A percentile compares a stretch with the other conserved stretches of the same genome.
These are phyloP conservation scores for Andrena hattorfiana DNA, from an alignment of 2,888 invertebrate species.

Conservation along the genomic window DNA sequence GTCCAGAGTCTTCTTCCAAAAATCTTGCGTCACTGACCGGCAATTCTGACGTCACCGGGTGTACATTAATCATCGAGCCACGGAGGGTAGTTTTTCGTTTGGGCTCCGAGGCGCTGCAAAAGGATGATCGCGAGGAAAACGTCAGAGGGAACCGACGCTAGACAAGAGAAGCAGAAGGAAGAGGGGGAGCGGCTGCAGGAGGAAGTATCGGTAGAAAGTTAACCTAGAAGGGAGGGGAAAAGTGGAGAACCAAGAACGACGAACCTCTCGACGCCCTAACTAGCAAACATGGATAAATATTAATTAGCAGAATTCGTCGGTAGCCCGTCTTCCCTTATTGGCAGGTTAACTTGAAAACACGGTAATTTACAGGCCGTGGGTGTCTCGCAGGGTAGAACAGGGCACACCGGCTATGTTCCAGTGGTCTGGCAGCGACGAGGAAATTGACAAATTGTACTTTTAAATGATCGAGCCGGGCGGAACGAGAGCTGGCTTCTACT, in stretches of 20 bases:
- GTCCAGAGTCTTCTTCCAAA: slow-evolving; percentile 43
- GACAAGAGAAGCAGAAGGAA: neutral
- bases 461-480: slow-evolving; percentile 67
- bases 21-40: slow-evolving; percentile 67
- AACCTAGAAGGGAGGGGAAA: neutral
- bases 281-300: slow-evolving; percentile 60
- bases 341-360: slow-evolving; percentile 69
- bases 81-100: slow-evolving; percentile 40
- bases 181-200: neutral
- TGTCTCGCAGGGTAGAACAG: neutral
- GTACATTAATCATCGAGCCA: slow-evolving; percentile 68
- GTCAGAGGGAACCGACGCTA: neutral
- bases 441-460: slow-evolving; percentile 77
- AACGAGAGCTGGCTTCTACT: slow-evolving; percentile 42
- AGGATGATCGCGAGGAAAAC: slow-evolving; percentile 8
- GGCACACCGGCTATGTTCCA: slow-evolving; percentile 55
- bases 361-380: slow-evolving; percentile 58
- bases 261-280: slow-evolving; percentile 31
- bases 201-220: slow-evolving; percentile 16
- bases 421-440: slow-evolving; percentile 53
- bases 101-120: slow-evolving; percentile 21
- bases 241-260: neutral
- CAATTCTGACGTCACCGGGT: slow-evolving; percentile 66
- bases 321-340: slow-evolving; percentile 69
- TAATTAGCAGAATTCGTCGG: slow-evolving; percentile 73